Base-by-base conservation (phyloP, 2,113 vertebrate species). In the Macheiramphus alcinus region DNA sequence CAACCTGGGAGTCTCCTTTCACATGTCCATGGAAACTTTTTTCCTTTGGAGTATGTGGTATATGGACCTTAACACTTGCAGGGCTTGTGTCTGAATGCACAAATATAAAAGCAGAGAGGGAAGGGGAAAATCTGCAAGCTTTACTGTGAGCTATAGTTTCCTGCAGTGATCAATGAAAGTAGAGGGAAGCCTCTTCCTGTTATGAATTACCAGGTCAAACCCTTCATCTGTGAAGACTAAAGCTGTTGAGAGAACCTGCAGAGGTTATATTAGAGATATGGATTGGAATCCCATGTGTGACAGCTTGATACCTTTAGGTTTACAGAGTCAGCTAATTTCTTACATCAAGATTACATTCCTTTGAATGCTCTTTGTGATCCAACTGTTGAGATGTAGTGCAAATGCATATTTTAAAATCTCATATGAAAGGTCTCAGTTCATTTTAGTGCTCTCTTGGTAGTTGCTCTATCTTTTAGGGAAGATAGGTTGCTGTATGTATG, bases 141-240 rank as follows among this genome's bases (percentile, higher is more conserved):
- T 90, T 89, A 45, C 58, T 93, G 58, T 76, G 86, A 93, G 34
- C 68, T 83, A 25, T 19, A 1, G 3, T 53, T 55, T 93, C 85
- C 91, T 90, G 70, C 62, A 79, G 89, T 52, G 80, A 95, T 92
- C 82, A 80, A 50, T 84, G 68, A 91, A 94, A 88, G 34, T 32
- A 87, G 53, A 85, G 40, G 31, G 45, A 95, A 93, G 27, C 31
- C 11, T 88, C 47, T 82, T 94, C 70, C 75, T 96, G 23, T 55
- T 59, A n/a, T 0, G 13, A 96, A 79, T 70, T 94, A 93, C 43
- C 31, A 56, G 86, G 67, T 91, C 62, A 86, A 59, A 82, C 10
- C 59, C 58, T 93, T 94, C 53, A 72, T 93, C 76, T 94, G 47
- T 70, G 71, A 93, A 90, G 59, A 85, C 78, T 76, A 70, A 95